Conservation (phyloP, 2,113 vertebrate species). For the Platanista minor region DNA sequence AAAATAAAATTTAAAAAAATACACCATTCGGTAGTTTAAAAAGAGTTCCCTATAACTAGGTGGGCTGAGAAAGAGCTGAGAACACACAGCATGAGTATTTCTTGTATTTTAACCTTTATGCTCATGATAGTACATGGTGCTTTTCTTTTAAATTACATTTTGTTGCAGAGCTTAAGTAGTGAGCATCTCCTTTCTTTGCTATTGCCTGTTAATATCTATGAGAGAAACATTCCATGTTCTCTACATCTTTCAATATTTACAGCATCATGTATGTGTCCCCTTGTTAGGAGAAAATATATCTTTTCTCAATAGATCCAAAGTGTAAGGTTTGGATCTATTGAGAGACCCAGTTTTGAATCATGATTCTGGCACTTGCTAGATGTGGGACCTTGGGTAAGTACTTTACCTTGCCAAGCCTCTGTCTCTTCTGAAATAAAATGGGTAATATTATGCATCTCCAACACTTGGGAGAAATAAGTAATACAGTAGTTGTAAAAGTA, state of each 20-base stretch:
- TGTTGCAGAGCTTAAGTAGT: conserved; percentile 17
- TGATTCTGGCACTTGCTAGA: background rate
- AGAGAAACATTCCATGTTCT: background rate
- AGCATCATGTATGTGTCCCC: background rate
- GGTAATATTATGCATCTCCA: background rate
- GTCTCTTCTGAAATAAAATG: conserved; percentile 2
- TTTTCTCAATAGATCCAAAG: too few relatives aligned
- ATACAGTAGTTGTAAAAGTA: background rate
- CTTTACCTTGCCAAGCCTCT: background rate
- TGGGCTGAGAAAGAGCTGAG: conserved; percentile 50
- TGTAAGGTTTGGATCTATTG: background rate
- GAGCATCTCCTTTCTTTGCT: background rate
- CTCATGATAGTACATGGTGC: background rate
- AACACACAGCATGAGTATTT: conserved; percentile 11
- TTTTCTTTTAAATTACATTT: background rate
- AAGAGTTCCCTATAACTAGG: background rate
- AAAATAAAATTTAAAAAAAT: background rate
- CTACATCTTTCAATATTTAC: background rate
- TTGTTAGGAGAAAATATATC: background rate
- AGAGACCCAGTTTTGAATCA: background rate
- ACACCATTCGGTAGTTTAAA: background rate
- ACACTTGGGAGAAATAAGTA: background rate
- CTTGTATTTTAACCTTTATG: background rate
- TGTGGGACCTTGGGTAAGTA: background rate
- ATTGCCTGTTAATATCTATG: background rate